Evolutionary conservation across 2,797 vertebrate genomes (phyloP).

Genomic region (Gadopsis bispinosus): DNA sequence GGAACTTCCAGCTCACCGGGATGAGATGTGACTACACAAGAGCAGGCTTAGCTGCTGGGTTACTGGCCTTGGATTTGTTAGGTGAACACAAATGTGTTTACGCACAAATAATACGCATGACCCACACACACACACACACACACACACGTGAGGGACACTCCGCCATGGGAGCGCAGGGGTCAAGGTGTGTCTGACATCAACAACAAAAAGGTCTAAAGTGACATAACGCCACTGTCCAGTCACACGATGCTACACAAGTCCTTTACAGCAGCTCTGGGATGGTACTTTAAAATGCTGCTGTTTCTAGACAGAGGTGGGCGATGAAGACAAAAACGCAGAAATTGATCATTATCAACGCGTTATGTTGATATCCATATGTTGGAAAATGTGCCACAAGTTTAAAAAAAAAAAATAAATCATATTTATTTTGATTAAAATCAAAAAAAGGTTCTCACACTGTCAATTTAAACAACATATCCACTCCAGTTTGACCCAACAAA

Average conservation of each 20-base stretch:
- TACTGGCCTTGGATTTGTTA: slow-evolving; percentile 49
- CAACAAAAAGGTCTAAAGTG: slow-evolving; percentile 63
- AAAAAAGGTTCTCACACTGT: not conserved
- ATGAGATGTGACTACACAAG: slow-evolving; percentile 16
- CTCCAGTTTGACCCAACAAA: not conserved
- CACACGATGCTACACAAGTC: not conserved
- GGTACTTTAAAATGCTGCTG: not conserved
- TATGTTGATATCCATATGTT: not conserved
- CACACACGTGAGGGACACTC: slow-evolving; percentile 49
- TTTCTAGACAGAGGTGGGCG: not conserved
- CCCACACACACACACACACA: slow-evolving; percentile 8
- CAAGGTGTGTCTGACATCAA: slow-evolving; percentile 70
- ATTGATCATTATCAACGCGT: not conserved
- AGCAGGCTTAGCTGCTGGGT: slow-evolving; percentile 20
- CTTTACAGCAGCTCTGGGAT: not conserved
- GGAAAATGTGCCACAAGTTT: not conserved
- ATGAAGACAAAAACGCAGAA: not conserved
- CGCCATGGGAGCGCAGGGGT: slow-evolving; percentile 52
- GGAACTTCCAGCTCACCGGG: not conserved
- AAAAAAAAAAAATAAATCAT: no score
- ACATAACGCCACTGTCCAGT: slow-evolving; percentile 31
- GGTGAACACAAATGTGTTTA: slow-evolving; percentile 60
- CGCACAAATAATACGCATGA: slow-evolving; percentile 38
- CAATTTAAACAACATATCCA: not conserved
- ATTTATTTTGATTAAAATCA: no score